Evolutionary conservation across 2,797 vertebrate genomes (phyloP).

Genomic region (Pseudochaenichthys georgianus): DNA sequence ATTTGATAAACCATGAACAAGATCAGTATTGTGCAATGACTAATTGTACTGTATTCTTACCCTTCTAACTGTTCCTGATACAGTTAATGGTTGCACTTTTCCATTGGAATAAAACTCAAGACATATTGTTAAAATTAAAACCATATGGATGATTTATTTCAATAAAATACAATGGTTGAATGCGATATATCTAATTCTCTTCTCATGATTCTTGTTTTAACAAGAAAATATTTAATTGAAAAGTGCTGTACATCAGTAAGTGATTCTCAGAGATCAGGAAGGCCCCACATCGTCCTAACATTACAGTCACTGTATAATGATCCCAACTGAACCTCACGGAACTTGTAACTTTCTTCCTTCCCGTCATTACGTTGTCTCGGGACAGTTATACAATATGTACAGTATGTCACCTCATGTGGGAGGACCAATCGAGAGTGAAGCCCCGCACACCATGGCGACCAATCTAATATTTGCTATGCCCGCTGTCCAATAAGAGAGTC

Average conservation of each 20-base stretch:
- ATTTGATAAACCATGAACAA: slow-evolving; percentile 45
- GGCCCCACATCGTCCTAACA: slow-evolving; percentile 45
- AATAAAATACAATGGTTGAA: slow-evolving; percentile 87
- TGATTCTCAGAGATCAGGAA: slow-evolving; percentile 79
- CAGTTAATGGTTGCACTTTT: slow-evolving; percentile 56
- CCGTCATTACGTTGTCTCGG: slow-evolving; percentile 80
- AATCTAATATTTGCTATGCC: slow-evolving; percentile 55
- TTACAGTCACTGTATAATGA: slow-evolving; percentile 71
- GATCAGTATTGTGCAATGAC: slow-evolving; percentile 55
- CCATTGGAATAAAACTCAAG: slow-evolving; percentile 71
- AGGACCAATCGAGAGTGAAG: slow-evolving; percentile 55
- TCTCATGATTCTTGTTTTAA: slow-evolving; percentile 83
- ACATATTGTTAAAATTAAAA: slow-evolving; percentile 80
- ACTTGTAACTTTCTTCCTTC: slow-evolving; percentile 45
- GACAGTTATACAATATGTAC: slow-evolving; percentile 99
- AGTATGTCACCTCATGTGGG: slow-evolving; percentile 85
- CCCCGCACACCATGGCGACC: slow-evolving; percentile 59
- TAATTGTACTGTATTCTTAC: slow-evolving; percentile 47
- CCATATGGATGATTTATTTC: slow-evolving; percentile 88
- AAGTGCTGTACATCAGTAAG: slow-evolving; percentile 94
- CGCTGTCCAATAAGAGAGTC: slow-evolving; percentile 80
- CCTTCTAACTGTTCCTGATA: slow-evolving; percentile 33
- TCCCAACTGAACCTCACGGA: slow-evolving; percentile 43
- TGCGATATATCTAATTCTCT: slow-evolving; percentile 83
- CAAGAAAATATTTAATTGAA: slow-evolving; percentile 88